phyloP scores from a whole-genome alignment of 2,888 invertebrate genomes.

The Leptodirus hochenwartii region DNA sequence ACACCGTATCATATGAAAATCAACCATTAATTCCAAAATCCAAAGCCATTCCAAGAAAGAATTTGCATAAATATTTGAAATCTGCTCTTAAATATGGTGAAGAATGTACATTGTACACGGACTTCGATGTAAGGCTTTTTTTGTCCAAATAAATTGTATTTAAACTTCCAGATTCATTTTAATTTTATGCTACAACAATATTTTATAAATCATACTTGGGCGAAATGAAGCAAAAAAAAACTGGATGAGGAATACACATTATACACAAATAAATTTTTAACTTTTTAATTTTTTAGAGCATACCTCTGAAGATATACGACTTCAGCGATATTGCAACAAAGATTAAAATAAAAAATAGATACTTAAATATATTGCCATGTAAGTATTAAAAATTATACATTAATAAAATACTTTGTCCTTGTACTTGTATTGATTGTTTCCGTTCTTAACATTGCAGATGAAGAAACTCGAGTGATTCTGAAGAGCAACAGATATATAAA shows the following conservation, averaged over 20 bases:
- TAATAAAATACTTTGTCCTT: conserved; percentile 2
- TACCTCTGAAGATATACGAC: conserved; percentile 25
- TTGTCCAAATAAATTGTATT: too few relatives aligned
- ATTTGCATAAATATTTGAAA: too few relatives aligned
- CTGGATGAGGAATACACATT: conserved; percentile 3
- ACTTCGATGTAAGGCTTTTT: too few relatives aligned
- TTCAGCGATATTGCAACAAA: conserved; percentile 23
- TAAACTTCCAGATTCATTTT: too few relatives aligned
- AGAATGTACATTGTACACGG: too few relatives aligned
- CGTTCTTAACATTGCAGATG: conserved; percentile 23
- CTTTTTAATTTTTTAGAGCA: too few relatives aligned
- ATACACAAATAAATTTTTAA: neutral
- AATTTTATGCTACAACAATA: too few relatives aligned
- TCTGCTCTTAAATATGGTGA: too few relatives aligned
- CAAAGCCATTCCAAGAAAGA: too few relatives aligned
- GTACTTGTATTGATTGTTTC: neutral
- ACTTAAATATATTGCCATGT: conserved; percentile 30
- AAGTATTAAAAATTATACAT: conserved; percentile 15
- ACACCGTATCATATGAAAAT: too few relatives aligned
- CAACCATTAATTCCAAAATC: too few relatives aligned
- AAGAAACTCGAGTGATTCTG: conserved; percentile 29
- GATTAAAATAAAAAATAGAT: conserved; percentile 29
- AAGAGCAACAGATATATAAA: conserved; percentile 32
- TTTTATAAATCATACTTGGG: too few relatives aligned
- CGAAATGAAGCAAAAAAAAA: conserved; percentile 9